These are phyloP conservation scores for Delia radicum DNA, from an alignment of 1,140 invertebrate genomes.

Conservation along the genomic window DNA sequence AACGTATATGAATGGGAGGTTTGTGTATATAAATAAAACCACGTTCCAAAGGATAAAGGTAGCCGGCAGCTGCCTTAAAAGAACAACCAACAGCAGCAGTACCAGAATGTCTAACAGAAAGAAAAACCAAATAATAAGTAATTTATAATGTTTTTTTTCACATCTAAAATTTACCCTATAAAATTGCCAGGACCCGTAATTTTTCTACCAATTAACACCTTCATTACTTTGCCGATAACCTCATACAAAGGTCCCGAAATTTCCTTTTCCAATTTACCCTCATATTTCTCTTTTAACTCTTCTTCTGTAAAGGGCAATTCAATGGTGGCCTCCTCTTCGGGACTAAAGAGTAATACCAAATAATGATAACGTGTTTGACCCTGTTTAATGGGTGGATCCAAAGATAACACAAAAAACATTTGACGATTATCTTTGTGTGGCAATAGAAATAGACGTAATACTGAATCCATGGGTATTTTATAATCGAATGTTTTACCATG, in stretches of 20 bases:
- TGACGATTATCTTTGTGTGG: slow-evolving; percentile 98
- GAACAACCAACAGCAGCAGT: slow-evolving; percentile 94
- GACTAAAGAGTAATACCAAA: slow-evolving; percentile 90
- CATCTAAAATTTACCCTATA: slow-evolving; percentile 67
- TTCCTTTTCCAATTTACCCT: slow-evolving; percentile 89
- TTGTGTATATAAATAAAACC: slow-evolving; percentile 99
- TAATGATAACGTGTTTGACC: slow-evolving; percentile 97
- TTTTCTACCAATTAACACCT: slow-evolving; percentile 90
- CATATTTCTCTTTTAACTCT: slow-evolving; percentile 92
- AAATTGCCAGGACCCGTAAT: slow-evolving; percentile 94
- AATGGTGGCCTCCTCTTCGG: slow-evolving; percentile 92
- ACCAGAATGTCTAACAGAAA: slow-evolving; percentile 75
- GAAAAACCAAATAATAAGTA: slow-evolving; percentile 28
- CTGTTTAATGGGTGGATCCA: slow-evolving; percentile 99
- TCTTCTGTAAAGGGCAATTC: slow-evolving; percentile 91
- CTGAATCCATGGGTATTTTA: slow-evolving; percentile 97
- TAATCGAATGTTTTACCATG: slow-evolving; percentile 99
- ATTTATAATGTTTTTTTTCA: slow-evolving; percentile 14
- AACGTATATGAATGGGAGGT: slow-evolving; percentile 95
- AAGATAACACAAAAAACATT: slow-evolving; percentile 97
- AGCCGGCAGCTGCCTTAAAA: slow-evolving; percentile 96
- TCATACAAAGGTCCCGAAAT: slow-evolving; percentile 92
- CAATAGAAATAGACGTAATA: slow-evolving; percentile 89
- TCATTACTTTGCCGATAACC: slow-evolving; percentile 94
- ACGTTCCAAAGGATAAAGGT: slow-evolving; percentile 96